A percentile compares a stretch with the other conserved stretches of the same genome.
phyloP scores from a whole-genome alignment of 2,797 vertebrate genomes.

The Schizopygopsis malacanthus region DNA sequence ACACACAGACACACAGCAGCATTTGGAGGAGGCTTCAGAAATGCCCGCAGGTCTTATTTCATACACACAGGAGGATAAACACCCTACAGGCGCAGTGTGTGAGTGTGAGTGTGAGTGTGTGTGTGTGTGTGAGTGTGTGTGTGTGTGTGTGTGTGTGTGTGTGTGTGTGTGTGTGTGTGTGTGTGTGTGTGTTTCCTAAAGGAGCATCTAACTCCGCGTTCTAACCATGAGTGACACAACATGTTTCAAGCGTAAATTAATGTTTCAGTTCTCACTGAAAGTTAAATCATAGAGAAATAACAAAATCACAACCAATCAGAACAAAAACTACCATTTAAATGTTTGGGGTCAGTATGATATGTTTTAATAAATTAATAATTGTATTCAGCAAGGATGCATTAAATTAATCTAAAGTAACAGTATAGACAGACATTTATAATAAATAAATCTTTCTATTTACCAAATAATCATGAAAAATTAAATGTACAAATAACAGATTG shows the following conservation, averaged over 20 bases:
- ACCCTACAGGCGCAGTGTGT: neutral
- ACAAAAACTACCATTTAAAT: neutral
- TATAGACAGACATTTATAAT: neutral
- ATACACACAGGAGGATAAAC: conserved; percentile 25
- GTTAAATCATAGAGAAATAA: neutral
- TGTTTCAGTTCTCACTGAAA: neutral
- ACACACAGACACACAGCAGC: neutral
- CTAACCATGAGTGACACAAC: neutral
- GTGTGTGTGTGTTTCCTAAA: neutral
- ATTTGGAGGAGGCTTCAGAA: conserved; percentile 26
- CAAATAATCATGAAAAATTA: neutral
- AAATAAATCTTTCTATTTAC: neutral
- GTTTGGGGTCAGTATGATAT: neutral
- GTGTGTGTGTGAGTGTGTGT: no score
- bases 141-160: neutral
- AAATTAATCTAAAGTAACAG: neutral
- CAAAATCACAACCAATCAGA: neutral
- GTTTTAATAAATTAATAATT: neutral
- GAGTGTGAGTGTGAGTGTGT: neutral
- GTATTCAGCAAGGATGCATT: neutral
- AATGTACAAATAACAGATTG: no score
- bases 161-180: neutral
- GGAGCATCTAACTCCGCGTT: neutral
- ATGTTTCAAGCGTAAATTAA: neutral
- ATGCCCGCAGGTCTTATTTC: conserved; percentile 26